Evolutionary conservation across 2,797 vertebrate genomes (phyloP).

Genomic region (Neosilurus mollespiculum): DNA sequence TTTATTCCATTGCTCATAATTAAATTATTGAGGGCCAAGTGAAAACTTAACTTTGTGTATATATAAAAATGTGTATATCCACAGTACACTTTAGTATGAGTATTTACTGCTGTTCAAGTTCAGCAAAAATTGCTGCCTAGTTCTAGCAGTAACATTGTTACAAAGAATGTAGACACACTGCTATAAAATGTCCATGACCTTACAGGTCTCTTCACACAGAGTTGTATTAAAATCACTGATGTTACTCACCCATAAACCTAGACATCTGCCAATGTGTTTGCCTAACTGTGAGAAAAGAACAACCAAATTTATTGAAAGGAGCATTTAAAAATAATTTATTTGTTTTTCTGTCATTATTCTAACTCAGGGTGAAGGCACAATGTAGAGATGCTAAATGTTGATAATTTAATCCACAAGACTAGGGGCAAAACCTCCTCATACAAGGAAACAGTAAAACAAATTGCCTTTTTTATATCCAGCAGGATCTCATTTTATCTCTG

Average conservation of each 20-base stretch:
- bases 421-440: constrained; percentile 32
- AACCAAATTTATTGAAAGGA: constrained; percentile 51
- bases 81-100: no score
- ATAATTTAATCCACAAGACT: neutral
- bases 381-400: constrained; percentile 43
- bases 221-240: constrained; percentile 21
- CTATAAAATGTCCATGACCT: neutral
- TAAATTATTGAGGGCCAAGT: no score
- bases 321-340: constrained; percentile 40
- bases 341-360: constrained; percentile 50
- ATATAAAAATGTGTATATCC: neutral
- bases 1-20: no score
- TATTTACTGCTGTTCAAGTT: no score
- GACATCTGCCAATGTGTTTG: constrained; percentile 40
- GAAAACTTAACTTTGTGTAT: no score
- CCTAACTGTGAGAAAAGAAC: constrained; percentile 50
- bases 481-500: constrained; percentile 60
- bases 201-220: constrained; percentile 6
- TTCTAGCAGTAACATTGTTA: no score
- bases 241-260: constrained; percentile 28
- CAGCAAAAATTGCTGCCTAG: no score
- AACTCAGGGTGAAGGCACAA: constrained; percentile 41
- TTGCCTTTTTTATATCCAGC: constrained; percentile 47
- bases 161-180: neutral
- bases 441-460: constrained; percentile 57